Base-by-base conservation (phyloP, 1,140 invertebrate species). In the Goniozus legneri region DNA sequence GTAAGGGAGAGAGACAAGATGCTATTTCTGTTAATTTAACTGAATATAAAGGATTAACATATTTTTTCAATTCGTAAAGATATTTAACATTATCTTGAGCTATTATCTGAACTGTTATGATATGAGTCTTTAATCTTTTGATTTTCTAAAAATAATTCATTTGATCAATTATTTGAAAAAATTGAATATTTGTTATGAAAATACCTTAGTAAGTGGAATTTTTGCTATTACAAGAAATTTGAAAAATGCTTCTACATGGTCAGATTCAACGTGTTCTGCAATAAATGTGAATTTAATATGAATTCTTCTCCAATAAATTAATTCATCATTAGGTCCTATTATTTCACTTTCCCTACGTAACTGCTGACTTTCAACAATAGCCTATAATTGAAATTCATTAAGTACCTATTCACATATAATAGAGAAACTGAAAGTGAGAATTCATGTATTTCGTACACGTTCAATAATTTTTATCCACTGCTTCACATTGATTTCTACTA, bases 21-120 rank as follows among this genome's bases (percentile, higher is more conserved):
- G 82, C 79, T 66, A 91, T 87, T 55, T 82, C 79, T 6, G 82
- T 77, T 22, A 87, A 85, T 58, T 84, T 80, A 50, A 85, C 83
- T 62, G 86, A 82, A 62, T 93, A 92, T 13, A 96, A 76, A 0
- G 90, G 89, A 58, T 89, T 82, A 63, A 86, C 92, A 69, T 89
- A 93, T 69, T 88, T 88, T 64, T 93, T 88, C 50, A 95, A 76
- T 32, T 88, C 85, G 58, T 91, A 89, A 40, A 96, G 80, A 73
- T 91, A 95, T 58, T 88, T 89, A 0, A 94, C 86, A 70, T 94
- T 95, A 70, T 95, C 91, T 60, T 84, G 84, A 1, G 91, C 85
- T 73, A 94, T 87, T 64, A 92, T 91, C 52, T 85, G 80, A 46
- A 84, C 81, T 44, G 85, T 81, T 12, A 82, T 89, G 1, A 91